These are phyloP conservation scores for Eubucco bourcierii DNA, from an alignment of 2,113 vertebrate genomes.

Conservation along the genomic window DNA sequence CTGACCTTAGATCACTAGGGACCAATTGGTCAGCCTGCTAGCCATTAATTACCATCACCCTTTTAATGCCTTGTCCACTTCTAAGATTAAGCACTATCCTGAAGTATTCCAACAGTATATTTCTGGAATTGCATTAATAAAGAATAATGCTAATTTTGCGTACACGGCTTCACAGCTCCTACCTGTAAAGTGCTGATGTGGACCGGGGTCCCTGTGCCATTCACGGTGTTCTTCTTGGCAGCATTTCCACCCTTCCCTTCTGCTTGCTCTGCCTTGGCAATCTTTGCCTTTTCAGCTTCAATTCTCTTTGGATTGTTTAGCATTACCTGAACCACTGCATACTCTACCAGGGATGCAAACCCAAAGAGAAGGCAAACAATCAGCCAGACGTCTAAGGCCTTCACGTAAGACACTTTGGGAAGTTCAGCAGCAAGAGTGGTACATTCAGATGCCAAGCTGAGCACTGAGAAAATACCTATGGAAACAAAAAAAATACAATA, in stretches of 20 bases:
- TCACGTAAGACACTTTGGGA: conserved; percentile 98
- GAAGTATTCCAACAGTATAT: neutral
- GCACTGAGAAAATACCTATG: conserved; percentile 95
- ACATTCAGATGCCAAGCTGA: conserved; percentile 97
- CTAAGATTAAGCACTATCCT: neutral
- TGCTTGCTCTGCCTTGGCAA: conserved; percentile 88
- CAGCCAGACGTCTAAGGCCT: conserved; percentile 97
- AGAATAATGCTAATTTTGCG: neutral
- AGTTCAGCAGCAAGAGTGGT: conserved; percentile 94
- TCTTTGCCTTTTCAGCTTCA: conserved; percentile 93
- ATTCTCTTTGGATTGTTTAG: conserved; percentile 95
- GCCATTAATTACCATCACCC: neutral
- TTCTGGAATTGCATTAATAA: neutral
- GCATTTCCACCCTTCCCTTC: conserved; percentile 82
- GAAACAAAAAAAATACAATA: neutral
- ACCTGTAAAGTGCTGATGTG: conserved; percentile 97
- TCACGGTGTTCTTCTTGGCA: conserved; percentile 88
- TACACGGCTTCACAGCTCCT: conserved; percentile 32
- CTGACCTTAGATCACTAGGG: neutral
- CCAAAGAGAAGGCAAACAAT: conserved; percentile 98
- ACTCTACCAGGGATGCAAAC: conserved; percentile 96
- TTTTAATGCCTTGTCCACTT: neutral
- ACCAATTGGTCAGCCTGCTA: neutral
- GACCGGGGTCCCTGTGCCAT: conserved; percentile 91
- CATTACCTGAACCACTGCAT: conserved; percentile 97